Conservation (phyloP, 2,113 vertebrate genomes). For the Nymphicus hollandicus region DNA sequence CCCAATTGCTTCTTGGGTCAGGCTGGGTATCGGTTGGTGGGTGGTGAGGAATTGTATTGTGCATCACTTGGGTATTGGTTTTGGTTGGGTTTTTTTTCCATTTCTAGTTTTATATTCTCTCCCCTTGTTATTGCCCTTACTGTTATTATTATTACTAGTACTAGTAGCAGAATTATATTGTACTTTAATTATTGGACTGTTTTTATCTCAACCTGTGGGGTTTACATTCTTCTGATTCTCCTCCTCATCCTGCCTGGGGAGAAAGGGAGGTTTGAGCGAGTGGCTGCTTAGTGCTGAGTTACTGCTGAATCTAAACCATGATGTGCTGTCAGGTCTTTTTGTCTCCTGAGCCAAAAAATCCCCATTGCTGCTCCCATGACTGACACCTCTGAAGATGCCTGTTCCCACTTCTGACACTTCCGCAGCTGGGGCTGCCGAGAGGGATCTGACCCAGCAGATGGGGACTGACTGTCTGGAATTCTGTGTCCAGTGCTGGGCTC, state of each 20-base stretch:
- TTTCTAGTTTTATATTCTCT: not conserved
- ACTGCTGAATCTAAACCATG: not conserved
- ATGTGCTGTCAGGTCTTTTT: not conserved
- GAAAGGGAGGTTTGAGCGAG: not conserved
- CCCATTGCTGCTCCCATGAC: not conserved
- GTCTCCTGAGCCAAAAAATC: not conserved
- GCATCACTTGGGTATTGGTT: not conserved
- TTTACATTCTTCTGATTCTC: not conserved
- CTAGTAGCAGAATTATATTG: not conserved
- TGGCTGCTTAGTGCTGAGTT: not conserved
- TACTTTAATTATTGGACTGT: not conserved
- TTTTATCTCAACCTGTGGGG: not conserved
- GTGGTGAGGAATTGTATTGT: not conserved
- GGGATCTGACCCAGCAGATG: not conserved
- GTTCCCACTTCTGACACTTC: not conserved
- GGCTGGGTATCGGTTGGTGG: not conserved
- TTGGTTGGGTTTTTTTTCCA: not conserved
- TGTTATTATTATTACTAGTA: not conserved
- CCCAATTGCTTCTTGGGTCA: not conserved
- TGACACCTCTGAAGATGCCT: not conserved
- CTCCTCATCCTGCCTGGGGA: not conserved
- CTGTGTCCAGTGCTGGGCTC: not conserved
- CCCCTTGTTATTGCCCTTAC: not conserved
- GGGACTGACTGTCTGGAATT: not conserved
- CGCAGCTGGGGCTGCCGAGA: not conserved